phyloP scores from a whole-genome alignment of 1,140 invertebrate species.

The Orchesella cincta region DNA sequence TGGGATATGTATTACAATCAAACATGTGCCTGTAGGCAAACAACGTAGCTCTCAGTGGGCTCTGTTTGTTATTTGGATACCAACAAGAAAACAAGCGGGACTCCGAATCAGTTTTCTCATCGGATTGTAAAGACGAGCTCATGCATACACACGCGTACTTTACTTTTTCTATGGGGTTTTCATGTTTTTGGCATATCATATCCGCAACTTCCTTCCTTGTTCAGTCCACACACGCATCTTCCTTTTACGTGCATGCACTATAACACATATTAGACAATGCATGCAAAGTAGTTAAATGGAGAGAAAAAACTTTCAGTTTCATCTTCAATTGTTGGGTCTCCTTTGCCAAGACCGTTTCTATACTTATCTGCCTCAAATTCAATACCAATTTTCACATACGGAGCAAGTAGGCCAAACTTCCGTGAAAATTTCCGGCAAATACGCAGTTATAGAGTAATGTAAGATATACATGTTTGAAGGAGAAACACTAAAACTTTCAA shows the following conservation, averaged over 20 bases:
- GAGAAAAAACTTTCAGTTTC: neutral
- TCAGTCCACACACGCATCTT: neutral
- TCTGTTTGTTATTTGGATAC: constrained; percentile 10
- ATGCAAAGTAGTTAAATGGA: neutral
- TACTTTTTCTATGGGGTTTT: neutral
- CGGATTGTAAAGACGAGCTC: neutral
- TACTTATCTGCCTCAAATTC: too few relatives aligned
- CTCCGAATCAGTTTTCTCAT: neutral
- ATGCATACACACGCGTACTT: too few relatives aligned
- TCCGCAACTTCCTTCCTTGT: constrained; percentile 16
- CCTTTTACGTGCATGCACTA: too few relatives aligned
- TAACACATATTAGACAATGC: neutral
- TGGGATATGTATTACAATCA: neutral
- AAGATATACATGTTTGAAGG: neutral
- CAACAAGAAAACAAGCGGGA: neutral
- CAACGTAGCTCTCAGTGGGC: neutral
- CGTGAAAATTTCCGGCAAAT: neutral
- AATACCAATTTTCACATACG: neutral
- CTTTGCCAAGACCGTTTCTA: too few relatives aligned
- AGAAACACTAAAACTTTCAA: neutral
- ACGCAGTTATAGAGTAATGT: neutral
- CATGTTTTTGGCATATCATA: constrained; percentile 14
- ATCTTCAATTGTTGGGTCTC: neutral
- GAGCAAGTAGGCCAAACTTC: constrained; percentile 7
- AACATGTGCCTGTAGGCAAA: neutral